These are phyloP conservation scores for Malachius bipustulatus DNA, from an alignment of 2,888 invertebrate genomes.

Conservation along the genomic window DNA sequence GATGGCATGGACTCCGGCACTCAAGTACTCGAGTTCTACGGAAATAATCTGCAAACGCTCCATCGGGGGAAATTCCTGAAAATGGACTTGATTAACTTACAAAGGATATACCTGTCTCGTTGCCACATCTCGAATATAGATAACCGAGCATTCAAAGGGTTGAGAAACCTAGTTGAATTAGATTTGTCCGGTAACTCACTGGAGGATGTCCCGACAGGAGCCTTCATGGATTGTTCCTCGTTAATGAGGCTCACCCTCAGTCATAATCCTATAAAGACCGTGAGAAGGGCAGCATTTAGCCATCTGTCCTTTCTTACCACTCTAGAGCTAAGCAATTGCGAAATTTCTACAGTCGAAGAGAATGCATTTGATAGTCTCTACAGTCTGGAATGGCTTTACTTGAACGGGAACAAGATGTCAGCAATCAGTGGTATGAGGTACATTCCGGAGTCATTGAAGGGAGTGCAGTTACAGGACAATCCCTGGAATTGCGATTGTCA, in stretches of 20 bases:
- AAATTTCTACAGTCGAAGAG: constrained; percentile 62
- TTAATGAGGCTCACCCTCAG: constrained; percentile 73
- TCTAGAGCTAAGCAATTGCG: constrained; percentile 71
- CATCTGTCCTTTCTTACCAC: constrained; percentile 64
- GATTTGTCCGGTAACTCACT: constrained; percentile 76
- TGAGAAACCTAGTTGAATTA: constrained; percentile 78
- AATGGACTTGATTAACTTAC: constrained; percentile 70
- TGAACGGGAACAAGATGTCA: constrained; percentile 70
- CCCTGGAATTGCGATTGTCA: constrained; percentile 84
- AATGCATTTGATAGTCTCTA: constrained; percentile 72
- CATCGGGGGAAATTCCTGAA: constrained; percentile 68
- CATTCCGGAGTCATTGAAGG: constrained; percentile 66
- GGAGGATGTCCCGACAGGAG: constrained; percentile 63
- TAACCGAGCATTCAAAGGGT: constrained; percentile 67
- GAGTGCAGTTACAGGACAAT: constrained; percentile 73
- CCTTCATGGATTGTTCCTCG: constrained; percentile 65
- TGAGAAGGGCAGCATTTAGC: constrained; percentile 61
- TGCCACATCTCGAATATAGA: constrained; percentile 71
- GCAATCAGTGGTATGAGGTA: constrained; percentile 52
- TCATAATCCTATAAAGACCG: constrained; percentile 66
- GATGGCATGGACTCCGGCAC: constrained; percentile 71
- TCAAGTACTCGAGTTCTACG: constrained; percentile 76
- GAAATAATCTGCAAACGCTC: constrained; percentile 69
- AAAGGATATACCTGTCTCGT: constrained; percentile 70
- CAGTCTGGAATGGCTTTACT: constrained; percentile 70